Percentiles rank a stretch among this genome's conserved stretches.
These are phyloP conservation scores for Cotesia typhae DNA, from an alignment of 1,140 invertebrate genomes.

Conservation along the genomic window DNA sequence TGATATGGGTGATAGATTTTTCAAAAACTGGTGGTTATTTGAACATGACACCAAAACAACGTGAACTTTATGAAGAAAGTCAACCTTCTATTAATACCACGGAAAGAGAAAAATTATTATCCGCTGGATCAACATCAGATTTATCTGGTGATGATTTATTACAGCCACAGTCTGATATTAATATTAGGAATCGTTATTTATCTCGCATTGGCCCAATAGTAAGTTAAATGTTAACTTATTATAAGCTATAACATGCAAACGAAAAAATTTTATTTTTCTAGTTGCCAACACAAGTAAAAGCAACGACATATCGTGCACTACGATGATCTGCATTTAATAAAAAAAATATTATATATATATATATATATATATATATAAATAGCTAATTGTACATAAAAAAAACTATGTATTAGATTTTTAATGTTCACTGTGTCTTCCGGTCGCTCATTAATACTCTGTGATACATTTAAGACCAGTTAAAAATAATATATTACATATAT, in stretches of 20 bases:
- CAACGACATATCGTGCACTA: slow-evolving; percentile 35
- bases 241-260: slow-evolving; percentile 7
- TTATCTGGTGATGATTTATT: slow-evolving; percentile 66
- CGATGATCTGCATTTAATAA: slow-evolving; percentile 30
- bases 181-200: slow-evolving; percentile 72
- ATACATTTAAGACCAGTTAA: slow-evolving; percentile 41
- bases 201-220: slow-evolving; percentile 68
- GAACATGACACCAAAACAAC: slow-evolving; percentile 79
- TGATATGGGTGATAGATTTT: slow-evolving; percentile 80
- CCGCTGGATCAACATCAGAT: slow-evolving; percentile 62
- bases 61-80: slow-evolving; percentile 67
- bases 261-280: slow-evolving; percentile 30
- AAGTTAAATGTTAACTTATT: neutral
- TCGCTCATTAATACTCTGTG: slow-evolving; percentile 56
- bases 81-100: slow-evolving; percentile 59
- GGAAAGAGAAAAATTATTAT: slow-evolving; percentile 68
- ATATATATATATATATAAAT: neutral
- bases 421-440: slow-evolving; percentile 58
- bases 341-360: neutral
- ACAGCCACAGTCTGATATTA: slow-evolving; percentile 70
- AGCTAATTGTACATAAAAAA: slow-evolving; percentile 22
- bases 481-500: neutral
- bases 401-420: slow-evolving; percentile 34
- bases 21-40: slow-evolving; percentile 74
- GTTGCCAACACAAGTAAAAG: slow-evolving; percentile 36